These are phyloP conservation scores for Cliona cf. orientalis DNA, from an alignment of 37 sponge, comb jelly and placozoan genomes.

Conservation along the genomic window DNA sequence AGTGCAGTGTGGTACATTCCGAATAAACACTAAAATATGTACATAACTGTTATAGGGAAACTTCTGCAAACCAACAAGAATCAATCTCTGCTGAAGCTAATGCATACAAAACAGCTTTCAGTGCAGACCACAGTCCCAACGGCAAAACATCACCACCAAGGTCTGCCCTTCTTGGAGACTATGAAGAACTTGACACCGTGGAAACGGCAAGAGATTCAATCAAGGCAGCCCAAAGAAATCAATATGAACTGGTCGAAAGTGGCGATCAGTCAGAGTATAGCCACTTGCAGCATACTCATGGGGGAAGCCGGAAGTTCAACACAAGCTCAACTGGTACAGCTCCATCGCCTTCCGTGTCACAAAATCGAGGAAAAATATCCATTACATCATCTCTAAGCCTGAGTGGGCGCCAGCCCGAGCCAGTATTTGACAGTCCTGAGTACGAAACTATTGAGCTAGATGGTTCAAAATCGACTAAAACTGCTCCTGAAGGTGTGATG, in stretches of 20 bases:
- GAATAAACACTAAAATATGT: no score
- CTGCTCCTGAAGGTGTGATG: no score
- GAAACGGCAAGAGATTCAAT: neutral
- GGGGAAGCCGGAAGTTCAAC: neutral
- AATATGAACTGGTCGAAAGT: slow-evolving; percentile 2
- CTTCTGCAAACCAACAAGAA: neutral
- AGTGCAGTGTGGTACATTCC: no score
- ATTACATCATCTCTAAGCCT: neutral
- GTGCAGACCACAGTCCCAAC: neutral
- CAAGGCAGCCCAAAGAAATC: neutral
- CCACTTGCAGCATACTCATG: neutral
- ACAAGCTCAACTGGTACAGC: neutral
- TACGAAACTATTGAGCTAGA: neutral
- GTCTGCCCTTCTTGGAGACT: neutral
- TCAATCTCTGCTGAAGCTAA: neutral
- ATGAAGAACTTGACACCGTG: neutral
- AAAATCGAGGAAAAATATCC: neutral
- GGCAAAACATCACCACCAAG: neutral
- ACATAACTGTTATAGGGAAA: no score
- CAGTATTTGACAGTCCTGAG: slow-evolving; percentile 9
- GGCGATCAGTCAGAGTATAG: neutral
- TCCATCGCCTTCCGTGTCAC: no score
- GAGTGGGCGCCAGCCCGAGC: neutral
- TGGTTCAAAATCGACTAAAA: no score
- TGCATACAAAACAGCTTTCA: neutral